Base-by-base conservation (phyloP, 2,888 invertebrate genomes). In the Pollenia labialis region DNA sequence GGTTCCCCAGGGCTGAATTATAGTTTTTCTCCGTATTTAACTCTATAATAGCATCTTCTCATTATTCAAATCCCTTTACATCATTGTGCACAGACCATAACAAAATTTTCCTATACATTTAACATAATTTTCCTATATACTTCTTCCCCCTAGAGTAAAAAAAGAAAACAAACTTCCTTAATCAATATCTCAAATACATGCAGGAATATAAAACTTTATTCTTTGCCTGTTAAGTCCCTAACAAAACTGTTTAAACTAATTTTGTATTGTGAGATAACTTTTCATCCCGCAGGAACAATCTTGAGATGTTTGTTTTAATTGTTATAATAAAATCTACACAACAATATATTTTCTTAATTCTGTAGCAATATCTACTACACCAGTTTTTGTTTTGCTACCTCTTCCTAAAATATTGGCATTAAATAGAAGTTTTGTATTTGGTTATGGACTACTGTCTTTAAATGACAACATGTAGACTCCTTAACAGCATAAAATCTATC, bases 191-290 rank as follows among this genome's bases (percentile, higher is more conserved):
- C 56, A 56, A 62, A 44, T 16, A 60, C 16, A 82, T 71, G 42
- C 71, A 52, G 40, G 32, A 32, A 6, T 32, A 58, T 77, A 52
- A 72, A 69, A 66, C n/a, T 72, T 83, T 23, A n/a, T 64, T 50
- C 50, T 12, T 7, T 32, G 48, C 12, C n/a, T 44, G 58, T 40
- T 16, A 54, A 23, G 56, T 66, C 14, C 18, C 16, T 2, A 32
- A 32, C 14, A 7, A 62, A 40, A 60, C 46, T 62, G 10, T 54
- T 40, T 48, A 42, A 75, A 60, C 16, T 58, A 68, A 54, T 71
- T 56, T 75, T 9, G 18, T 52, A n/a, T 23, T 66, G 42, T 32
- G 32, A 62, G 44, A 12, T 46, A 64, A 48, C 16, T 32, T 40
- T 52, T 46, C 14, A 14, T 42, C 32, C 32, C 4, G 6, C n/a